Percentiles rank a stretch among this genome's conserved stretches.
Conservation (phyloP, 2,797 vertebrate genomes). For the Poeciliopsis gracilis region DNA sequence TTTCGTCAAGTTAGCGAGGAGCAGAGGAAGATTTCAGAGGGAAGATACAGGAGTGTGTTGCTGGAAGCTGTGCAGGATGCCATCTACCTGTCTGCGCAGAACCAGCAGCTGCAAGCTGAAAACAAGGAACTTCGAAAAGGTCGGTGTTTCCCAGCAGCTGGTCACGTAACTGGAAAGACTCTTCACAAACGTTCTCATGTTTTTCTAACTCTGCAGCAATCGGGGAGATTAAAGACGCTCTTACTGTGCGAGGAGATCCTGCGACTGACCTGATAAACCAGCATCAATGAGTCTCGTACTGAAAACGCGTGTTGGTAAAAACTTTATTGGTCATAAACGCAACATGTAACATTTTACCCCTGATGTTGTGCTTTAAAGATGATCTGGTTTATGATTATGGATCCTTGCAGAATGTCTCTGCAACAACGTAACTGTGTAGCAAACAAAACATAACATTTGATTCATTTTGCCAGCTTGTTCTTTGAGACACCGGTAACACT, state of each 20-base stretch:
- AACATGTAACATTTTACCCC: conserved; percentile 40
- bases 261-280: conserved; percentile 22
- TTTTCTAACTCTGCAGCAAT: conserved; percentile 58
- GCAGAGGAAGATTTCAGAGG: conserved; percentile 77
- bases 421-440: conserved; percentile 4
- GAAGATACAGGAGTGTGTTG: conserved; percentile 77
- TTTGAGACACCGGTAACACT: neutral
- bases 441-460: conserved; percentile 12
- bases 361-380: conserved; percentile 33
- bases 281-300: conserved; percentile 15
- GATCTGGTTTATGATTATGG: conserved; percentile 13
- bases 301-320: conserved; percentile 1
- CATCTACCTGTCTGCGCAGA: conserved; percentile 77
- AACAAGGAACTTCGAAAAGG: conserved; percentile 76
- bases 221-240: conserved; percentile 71
- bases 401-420: conserved; percentile 11
- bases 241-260: conserved; percentile 49
- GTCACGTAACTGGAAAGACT: neutral
- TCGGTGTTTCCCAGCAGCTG: conserved; percentile 16
- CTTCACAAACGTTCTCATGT: neutral
- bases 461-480: neutral
- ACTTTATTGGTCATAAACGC: conserved; percentile 48
- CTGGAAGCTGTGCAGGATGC: conserved; percentile 82
- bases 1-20: conserved; percentile 83
- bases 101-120: conserved; percentile 79